Conservation (phyloP, 2,113 vertebrate species). For the Ictidomys tridecemlineatus region DNA sequence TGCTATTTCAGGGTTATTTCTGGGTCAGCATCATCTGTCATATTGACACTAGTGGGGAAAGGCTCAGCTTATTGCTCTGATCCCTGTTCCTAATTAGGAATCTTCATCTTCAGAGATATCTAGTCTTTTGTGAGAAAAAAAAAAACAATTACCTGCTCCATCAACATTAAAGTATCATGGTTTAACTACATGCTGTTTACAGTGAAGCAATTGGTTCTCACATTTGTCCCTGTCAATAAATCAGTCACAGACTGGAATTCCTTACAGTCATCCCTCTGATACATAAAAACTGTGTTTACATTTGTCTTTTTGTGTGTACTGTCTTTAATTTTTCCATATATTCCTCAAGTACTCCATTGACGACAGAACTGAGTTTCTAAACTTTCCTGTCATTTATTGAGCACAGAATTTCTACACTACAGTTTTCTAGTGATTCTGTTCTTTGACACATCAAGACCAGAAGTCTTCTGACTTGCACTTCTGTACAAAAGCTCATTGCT, state of each 20-base stretch:
- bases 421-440: not conserved
- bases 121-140: not conserved
- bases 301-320: not conserved
- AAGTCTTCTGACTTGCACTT: not conserved
- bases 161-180: not conserved
- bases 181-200: not conserved
- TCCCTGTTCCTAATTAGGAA: constrained; percentile 13
- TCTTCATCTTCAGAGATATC: not conserved
- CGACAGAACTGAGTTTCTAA: not conserved
- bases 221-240: not conserved
- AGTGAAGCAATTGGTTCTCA: not conserved
- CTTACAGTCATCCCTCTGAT: not conserved
- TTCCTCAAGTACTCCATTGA: not conserved
- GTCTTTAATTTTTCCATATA: not conserved
- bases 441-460: not conserved
- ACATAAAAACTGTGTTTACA: not conserved
- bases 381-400: not conserved
- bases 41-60: not conserved
- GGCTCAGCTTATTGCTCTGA: not conserved
- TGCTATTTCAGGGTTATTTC: constrained; percentile 14
- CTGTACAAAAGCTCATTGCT: not conserved
- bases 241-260: not conserved
- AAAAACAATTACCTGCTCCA: too few species aligned
- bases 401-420: not conserved
- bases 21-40: not conserved